Conservation (phyloP, 2,888 invertebrate genomes). For the Coecobrya sp. region DNA sequence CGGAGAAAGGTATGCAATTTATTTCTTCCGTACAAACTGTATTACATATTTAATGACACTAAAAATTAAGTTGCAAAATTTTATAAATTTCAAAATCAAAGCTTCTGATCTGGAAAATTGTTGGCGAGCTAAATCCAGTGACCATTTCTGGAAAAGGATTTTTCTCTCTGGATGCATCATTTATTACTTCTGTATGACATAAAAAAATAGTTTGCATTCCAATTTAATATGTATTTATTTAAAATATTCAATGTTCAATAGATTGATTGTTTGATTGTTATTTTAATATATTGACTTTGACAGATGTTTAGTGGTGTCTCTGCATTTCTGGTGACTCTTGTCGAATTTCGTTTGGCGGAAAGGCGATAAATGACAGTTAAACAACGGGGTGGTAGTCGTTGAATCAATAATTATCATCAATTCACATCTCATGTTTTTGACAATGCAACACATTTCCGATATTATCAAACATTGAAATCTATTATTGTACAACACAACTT, state of each 20-base stretch:
- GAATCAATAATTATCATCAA: no score
- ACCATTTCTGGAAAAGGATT: slow-evolving; percentile 46
- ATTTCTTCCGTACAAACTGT: no score
- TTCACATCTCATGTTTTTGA: no score
- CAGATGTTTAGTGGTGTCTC: slow-evolving; percentile 54
- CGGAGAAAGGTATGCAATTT: slow-evolving; percentile 27
- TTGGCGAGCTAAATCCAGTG: slow-evolving; percentile 18
- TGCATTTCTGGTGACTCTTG: slow-evolving; percentile 47
- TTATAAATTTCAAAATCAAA: background rate
- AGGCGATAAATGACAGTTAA: no score
- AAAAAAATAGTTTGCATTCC: background rate
- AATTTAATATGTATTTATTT: background rate
- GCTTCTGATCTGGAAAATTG: slow-evolving; percentile 56
- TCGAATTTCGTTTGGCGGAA: slow-evolving; percentile 50
- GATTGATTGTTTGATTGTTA: background rate
- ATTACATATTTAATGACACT: no score
- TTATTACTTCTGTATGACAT: slow-evolving; percentile 39
- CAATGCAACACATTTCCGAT: no score
- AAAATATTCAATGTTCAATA: background rate
- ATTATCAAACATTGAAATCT: no score
- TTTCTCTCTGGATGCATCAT: slow-evolving; percentile 40
- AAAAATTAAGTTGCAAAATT: no score
- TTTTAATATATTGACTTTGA: background rate
- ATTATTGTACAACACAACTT: no score
- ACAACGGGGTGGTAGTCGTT: no score